Conservation (phyloP, 2,113 vertebrate genomes). For the Mionectes macconnelli region DNA sequence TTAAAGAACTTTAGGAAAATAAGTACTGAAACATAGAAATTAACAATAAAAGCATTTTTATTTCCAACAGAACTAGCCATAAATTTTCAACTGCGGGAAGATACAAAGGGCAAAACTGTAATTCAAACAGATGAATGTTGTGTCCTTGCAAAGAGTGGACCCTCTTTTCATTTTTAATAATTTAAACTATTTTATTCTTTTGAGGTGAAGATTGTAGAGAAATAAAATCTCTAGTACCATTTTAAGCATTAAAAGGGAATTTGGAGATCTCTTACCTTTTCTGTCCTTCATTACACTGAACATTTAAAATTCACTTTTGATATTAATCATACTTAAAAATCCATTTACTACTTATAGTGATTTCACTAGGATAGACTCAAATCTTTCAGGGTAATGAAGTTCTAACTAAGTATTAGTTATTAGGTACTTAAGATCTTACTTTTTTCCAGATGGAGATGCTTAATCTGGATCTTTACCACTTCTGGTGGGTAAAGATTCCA, state of each 20-base stretch:
- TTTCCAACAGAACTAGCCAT: not conserved
- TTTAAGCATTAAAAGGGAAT: constrained; percentile 32
- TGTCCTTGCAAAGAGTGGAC: not conserved
- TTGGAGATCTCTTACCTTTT: constrained; percentile 25
- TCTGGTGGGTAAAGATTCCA: not conserved
- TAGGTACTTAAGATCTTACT: constrained; percentile 3
- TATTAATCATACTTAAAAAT: constrained; percentile 52
- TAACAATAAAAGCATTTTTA: not conserved
- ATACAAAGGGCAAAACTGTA: not conserved
- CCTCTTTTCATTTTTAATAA: not conserved
- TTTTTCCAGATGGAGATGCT: not conserved
- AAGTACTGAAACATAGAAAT: not conserved
- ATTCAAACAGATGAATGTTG: not conserved
- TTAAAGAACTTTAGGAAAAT: not conserved
- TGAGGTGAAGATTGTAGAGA: not conserved
- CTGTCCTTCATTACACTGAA: not conserved
- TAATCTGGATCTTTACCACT: not conserved
- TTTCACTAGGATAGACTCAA: constrained; percentile 1
- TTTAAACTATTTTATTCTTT: constrained; percentile 11
- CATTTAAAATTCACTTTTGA: constrained; percentile 38
- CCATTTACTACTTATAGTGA: not conserved
- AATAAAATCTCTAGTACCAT: not conserved
- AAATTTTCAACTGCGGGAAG: not conserved
- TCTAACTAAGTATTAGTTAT: constrained; percentile 36
- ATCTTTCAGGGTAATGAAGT: constrained; percentile 9